Percentiles rank a stretch among this genome's conserved stretches.
phyloP scores from a whole-genome alignment of 2,113 vertebrate genomes.

The Papio anubis region DNA sequence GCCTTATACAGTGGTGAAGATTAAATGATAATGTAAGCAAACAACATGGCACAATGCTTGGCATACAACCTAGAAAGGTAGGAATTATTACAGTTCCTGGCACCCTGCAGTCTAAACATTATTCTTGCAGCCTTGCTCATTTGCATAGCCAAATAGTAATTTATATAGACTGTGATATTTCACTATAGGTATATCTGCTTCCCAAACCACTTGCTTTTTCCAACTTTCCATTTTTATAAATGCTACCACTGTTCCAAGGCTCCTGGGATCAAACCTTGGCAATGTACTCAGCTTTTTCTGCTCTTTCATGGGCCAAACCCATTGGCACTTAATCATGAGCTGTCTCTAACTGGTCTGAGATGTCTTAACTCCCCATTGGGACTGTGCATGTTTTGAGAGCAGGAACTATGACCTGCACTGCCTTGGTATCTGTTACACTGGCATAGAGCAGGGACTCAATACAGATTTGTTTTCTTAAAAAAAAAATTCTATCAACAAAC shows the following conservation, averaged over 20 bases:
- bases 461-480: constrained; percentile 29
- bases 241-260: constrained; percentile 28
- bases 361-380: constrained; percentile 42
- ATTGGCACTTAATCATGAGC: constrained; percentile 36
- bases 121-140: constrained; percentile 16
- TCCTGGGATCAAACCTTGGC: constrained; percentile 59
- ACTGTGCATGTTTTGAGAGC: constrained; percentile 4
- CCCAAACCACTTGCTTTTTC: constrained; percentile 27
- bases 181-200: constrained; percentile 58
- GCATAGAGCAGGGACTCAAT: not conserved
- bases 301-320: constrained; percentile 54
- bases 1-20: not conserved
- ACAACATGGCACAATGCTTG: not conserved
- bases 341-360: constrained; percentile 38
- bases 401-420: constrained; percentile 8
- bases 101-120: constrained; percentile 18
- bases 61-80: constrained; percentile 39
- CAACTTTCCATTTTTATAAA: constrained; percentile 69
- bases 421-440: not conserved
- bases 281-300: constrained; percentile 30
- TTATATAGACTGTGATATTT: constrained; percentile 61
- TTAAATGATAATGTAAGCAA: constrained; percentile 36
- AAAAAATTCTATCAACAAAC: constrained; percentile 49
- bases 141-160: constrained; percentile 56
- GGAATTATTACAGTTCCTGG: constrained; percentile 48